Base-by-base conservation (phyloP, 2,888 invertebrate species). In the Polyommatus icarus region DNA sequence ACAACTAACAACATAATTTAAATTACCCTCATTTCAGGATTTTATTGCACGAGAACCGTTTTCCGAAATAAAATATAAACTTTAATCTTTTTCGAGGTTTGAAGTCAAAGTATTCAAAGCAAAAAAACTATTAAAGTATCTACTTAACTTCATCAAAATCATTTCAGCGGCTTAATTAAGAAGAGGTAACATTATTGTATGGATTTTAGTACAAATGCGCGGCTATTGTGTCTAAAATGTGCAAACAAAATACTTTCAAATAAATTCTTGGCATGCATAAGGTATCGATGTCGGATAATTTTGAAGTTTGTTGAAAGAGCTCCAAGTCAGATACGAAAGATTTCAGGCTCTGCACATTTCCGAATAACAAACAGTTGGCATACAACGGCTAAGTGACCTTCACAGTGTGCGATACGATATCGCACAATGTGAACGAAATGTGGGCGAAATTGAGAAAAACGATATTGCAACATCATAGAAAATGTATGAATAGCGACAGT, bases 221-320 rank as follows among this genome's bases (percentile, higher is more conserved):
- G 5, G 15, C 50, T 54, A 18, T 54, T 54, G 54, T 54, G 54
- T 0, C 29, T 29, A 5, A 32, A 32, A 32, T 67, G 32, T 67
- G 15, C 67, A 67, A 7, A 4, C 12, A 15, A 67, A 67, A 67
- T 67, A 32, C 67, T 67, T 67, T 67, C 29, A 15, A 18, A 67
- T 32, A 32, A 67, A 67, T 29, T 67, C 67, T 67, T 67, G 67
- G 67, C 67, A 32, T 67, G 67, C 67, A 67, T 67, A 67, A 67
- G 67, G 67, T 29, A 67, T 67, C 32, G 67, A 67, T 67, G 67
- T 67, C 67, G 67, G 67, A 67, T 67, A 67, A 67, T 67, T 67
- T 67, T 67, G 67, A 67, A 67, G 67, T 67, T 67, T 67, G 67
- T 67, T 67, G 67, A 29, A 67, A 67, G 67, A 67, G 67, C 67